These are phyloP conservation scores for Tautogolabrus adspersus DNA, from an alignment of 2,113 vertebrate genomes.

Conservation along the genomic window DNA sequence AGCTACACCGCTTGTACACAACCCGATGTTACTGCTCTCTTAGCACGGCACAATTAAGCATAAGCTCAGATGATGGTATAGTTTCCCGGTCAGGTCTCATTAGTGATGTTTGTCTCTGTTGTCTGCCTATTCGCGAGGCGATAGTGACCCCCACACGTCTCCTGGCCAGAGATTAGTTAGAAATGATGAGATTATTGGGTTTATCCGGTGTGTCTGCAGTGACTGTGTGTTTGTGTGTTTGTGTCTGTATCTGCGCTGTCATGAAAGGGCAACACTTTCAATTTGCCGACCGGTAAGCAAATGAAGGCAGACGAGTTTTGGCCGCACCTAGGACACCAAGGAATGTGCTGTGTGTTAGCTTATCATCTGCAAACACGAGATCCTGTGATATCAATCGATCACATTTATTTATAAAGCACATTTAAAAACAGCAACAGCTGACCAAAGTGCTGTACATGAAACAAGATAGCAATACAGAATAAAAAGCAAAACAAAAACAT, in stretches of 20 bases:
- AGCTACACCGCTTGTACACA: background rate
- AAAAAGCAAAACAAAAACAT: too few species aligned
- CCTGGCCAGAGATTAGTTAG: conserved; percentile 17
- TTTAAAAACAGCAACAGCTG: too few species aligned
- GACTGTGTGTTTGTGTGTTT: too few species aligned
- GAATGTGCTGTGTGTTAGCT: background rate
- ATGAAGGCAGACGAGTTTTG: background rate
- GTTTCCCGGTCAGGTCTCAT: conserved; percentile 3
- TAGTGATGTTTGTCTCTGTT: background rate
- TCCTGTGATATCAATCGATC: too few species aligned
- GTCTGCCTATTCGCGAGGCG: background rate
- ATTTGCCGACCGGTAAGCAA: background rate
- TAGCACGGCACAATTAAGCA: background rate
- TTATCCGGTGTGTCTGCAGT: background rate
- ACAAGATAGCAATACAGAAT: too few species aligned
- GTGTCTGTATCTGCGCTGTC: background rate
- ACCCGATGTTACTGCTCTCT: conserved; percentile 2
- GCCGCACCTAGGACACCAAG: background rate
- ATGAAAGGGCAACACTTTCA: background rate
- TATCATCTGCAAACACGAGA: conserved; percentile 6
- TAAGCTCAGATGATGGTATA: background rate
- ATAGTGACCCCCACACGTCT: background rate
- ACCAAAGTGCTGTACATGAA: too few species aligned
- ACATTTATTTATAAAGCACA: too few species aligned
- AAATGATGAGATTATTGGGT: conserved; percentile 32